These are phyloP conservation scores for Vespertilio murinus DNA, from an alignment of 2,797 vertebrate genomes.

Conservation along the genomic window DNA sequence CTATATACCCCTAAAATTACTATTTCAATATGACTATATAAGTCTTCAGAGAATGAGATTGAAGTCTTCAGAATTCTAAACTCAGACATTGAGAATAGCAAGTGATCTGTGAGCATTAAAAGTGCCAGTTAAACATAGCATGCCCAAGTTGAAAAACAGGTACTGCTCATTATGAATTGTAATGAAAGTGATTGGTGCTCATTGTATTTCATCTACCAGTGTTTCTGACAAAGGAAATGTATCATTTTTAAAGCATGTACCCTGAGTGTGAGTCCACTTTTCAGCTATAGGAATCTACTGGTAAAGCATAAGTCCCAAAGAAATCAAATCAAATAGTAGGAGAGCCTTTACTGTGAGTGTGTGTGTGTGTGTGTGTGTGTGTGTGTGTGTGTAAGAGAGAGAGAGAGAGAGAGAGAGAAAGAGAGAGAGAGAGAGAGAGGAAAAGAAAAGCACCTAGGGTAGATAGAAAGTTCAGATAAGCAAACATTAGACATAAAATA, in stretches of 20 bases:
- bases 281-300: not conserved
- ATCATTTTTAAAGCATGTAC: not conserved
- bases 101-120: conserved; percentile 9
- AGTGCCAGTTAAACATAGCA: not conserved
- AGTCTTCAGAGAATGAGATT: not conserved
- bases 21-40: not conserved
- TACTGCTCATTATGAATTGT: not conserved
- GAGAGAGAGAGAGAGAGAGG: not conserved
- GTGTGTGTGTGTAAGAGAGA: not conserved
- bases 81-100: not conserved
- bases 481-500: not conserved
- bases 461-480: not conserved
- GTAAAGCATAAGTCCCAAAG: not conserved
- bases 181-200: not conserved
- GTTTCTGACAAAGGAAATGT: not conserved
- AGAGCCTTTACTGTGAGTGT: not conserved
- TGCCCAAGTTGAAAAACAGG: not conserved
- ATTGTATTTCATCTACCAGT: not conserved
- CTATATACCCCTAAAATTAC: too few relatives aligned
- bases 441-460: not conserved
- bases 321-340: not conserved
- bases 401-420: too few relatives aligned
- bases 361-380: not conserved
- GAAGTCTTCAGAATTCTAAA: not conserved
- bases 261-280: not conserved